Evolutionary conservation across 2,113 vertebrate species (phyloP), one percentile per base, ranked within the genome.

Genomic region (Alectura lathami): DNA sequence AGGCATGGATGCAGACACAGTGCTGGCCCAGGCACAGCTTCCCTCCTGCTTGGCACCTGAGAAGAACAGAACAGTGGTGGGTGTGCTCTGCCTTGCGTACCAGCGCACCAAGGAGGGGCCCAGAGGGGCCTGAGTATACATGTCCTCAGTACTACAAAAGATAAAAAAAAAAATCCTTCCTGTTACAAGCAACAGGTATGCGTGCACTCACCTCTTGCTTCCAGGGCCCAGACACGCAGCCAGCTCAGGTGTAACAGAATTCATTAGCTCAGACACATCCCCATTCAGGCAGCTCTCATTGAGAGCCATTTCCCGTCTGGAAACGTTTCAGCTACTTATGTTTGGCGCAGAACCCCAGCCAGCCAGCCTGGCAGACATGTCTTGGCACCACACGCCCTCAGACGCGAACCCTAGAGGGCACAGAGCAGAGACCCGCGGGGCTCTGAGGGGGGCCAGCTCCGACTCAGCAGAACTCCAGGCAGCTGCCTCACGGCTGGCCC

Each of bases 161-260:
- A 17, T 62, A n/a, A n/a, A 57, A 54, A 30, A 56, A 87, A 53
- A 81, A 72, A 22, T 36, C 64, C 64, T 87, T 95, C 87, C 91
- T 93, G 51, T 84, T 88, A 62, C 68, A 93, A 84, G 79, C 47
- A 93, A 66, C 32, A 81, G 63, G 68, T 47, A 91, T 48, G 59
- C 0, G 5, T 63, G 64, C 22, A 13, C 53, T 77, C 57, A 72
- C 42, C 29, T 48, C 53, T 57, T 24, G 38, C 64, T 91, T 57
- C 53, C 75, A 57, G 22, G 57, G 53, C 74, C 21, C n/a, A 51
- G 91, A 87, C 63, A 48, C 20, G 6, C 32, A 30, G 83, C 79
- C 91, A 93, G 83, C 64, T 88, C 64, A 81, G 30, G 69, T 78
- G 29, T 63, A 83, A 78, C 59, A 86, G 27, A 77, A 68, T 30